Base-by-base conservation (phyloP, 2,113 vertebrate genomes). In the Labeo catla region DNA sequence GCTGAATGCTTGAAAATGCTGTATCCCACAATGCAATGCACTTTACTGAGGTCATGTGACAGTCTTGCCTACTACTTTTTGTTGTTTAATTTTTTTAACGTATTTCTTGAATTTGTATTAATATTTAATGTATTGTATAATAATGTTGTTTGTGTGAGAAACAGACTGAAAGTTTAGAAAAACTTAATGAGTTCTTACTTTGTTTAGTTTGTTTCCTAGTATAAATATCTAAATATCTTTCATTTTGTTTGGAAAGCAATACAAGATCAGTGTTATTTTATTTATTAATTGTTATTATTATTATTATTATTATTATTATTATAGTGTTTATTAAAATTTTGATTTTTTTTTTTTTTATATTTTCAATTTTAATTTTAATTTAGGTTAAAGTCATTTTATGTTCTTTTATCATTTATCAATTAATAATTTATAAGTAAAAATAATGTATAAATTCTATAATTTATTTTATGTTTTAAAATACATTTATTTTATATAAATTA, bases 81-180 rank as follows among this genome's bases (percentile, higher is more conserved):
- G 28, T 28, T 28, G 28, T 28, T 28, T 28, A 2, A 28, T 28
- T 28, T 4, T 68, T 36, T 16, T 43, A 8, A 21, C 21, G 57
- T 3, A 1, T 59, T 39, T 4, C 15, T 16, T 39, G 7, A 19
- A 19, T 57, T 59, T 8, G 57, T 21, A 59, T 59, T 59, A 59
- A 21, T 59, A 21, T 21, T 21, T 59, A 7, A 59, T 70, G 19
- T 70, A 16, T 36, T 36, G 28, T 36, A 6, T 1, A 36, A 36
- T 68, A 68, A 15, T 66, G 65, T 12, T 68, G 66, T 70, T 70
- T 39, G 66, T 70, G 66, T 9, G 66, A 70, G 66, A 70, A 70
- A 70, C 28, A 36, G 34, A 8, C 13, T 1, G 2, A 3, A 8
- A 8, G 39, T 4, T 39, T 36, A 16, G 13, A 16, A 68, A 36